Evolutionary conservation across 1,140 invertebrate genomes (phyloP), one percentile per base, ranked within the genome.

Genomic region (Drosophila kepulauana): DNA sequence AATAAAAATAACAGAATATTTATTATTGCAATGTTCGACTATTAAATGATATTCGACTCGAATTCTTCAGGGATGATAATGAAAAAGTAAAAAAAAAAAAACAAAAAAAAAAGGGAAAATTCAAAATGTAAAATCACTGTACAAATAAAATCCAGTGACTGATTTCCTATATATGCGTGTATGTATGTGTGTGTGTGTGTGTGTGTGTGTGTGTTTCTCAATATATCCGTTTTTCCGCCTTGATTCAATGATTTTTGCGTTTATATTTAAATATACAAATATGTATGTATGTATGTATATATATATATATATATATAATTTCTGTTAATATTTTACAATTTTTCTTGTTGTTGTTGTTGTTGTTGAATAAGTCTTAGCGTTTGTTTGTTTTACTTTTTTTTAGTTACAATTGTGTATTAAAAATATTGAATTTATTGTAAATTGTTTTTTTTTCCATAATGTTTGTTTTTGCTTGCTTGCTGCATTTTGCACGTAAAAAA

Each of bases 291-390:
- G 20, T 67, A 66, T 45, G 52, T 63, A 33, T 66, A 15, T 66
- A 45, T 70, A 65, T 68, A 54, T 61, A 66, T 75, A 62, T 25
- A 25, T 25, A 25, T 25, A 25, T 25, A 66, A 51, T 59, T 78
- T 67, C 46, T 70, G 64, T 88, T 88, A 88, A 82, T 87, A 87
- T 88, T 88, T 87, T 87, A 86, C 82, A 86, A 49, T 62, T 87
- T 66, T 82, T 79, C 7, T 33, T 33, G 30, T 7, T 33, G 30
- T 35, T 35, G 30, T 35, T 35, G 6, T 38, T 38, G 35, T 38
- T 80, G 63, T 88, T 88, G 79, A 87, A 87, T 87, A 87, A 87
- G 84, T 87, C 84, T 87, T 87, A 87, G 84, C 84, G 84, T 87
- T 73, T 67, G 65, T 35, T 62, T 10, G 25, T 72, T 79, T 84